A percentile compares a stretch with the other conserved stretches of the same genome.
phyloP scores from a whole-genome alignment of 2,797 vertebrate genomes.

The Lerista edwardsae region DNA sequence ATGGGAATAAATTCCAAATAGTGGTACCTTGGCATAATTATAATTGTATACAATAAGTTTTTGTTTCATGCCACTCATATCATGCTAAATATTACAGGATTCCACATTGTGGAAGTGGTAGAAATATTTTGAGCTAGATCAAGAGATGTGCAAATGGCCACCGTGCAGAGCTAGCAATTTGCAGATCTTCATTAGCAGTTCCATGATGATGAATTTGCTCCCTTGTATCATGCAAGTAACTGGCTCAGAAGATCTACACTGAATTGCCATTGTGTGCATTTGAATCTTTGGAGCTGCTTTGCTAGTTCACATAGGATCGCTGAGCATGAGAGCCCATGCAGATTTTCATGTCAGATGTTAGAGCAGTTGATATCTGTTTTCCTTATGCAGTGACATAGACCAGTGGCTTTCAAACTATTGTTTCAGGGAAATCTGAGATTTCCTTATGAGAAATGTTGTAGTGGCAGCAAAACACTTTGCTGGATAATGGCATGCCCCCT shows the following conservation, averaged over 20 bases:
- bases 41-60: constrained; percentile 62
- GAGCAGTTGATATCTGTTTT: not conserved
- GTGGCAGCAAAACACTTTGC: not conserved
- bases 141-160: not conserved
- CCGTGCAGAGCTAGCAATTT: not conserved
- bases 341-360: not conserved
- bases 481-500: not conserved
- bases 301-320: constrained; percentile 1
- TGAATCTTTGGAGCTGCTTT: not conserved
- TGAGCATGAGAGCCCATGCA: not conserved
- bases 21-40: constrained; percentile 70
- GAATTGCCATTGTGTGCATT: not conserved
- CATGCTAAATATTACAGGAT: constrained; percentile 69
- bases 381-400: not conserved
- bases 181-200: constrained; percentile 14
- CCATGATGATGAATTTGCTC: not conserved
- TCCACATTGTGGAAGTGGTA: constrained; percentile 71
- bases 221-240: not conserved
- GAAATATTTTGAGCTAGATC: constrained; percentile 48
- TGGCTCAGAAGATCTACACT: not conserved
- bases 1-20: constrained; percentile 70
- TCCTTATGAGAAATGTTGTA: not conserved
- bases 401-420: not conserved
- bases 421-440: not conserved
- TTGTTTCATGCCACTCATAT: constrained; percentile 67